Percentiles rank a stretch among this genome's conserved stretches.
phyloP scores from a whole-genome alignment of 1,140 invertebrate genomes.

The Rhopalosiphum maidis region DNA sequence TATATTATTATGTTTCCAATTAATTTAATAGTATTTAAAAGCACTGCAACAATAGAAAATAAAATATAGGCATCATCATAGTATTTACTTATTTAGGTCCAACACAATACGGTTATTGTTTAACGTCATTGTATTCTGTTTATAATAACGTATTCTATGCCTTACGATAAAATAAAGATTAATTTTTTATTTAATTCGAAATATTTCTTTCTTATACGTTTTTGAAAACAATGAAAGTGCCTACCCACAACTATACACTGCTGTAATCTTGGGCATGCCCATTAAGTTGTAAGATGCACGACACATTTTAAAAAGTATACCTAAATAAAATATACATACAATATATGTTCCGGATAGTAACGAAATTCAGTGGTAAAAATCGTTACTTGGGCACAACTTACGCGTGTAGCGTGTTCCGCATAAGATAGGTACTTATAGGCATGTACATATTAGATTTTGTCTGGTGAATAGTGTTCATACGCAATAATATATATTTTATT shows the following conservation, averaged over 20 bases:
- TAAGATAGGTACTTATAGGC: not conserved
- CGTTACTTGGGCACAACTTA: not conserved
- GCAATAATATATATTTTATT: not conserved
- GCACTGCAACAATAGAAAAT: not conserved
- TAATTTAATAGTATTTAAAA: slow-evolving; percentile 18
- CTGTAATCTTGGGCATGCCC: not conserved
- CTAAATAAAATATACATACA: not conserved
- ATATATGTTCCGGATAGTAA: not conserved
- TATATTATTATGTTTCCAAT: not conserved
- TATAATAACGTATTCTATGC: not conserved
- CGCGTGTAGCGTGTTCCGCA: not conserved
- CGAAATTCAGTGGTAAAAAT: not conserved
- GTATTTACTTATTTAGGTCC: not conserved
- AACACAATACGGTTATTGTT: not conserved
- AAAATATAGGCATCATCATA: not conserved
- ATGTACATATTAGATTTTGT: not conserved
- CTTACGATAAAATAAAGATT: not conserved
- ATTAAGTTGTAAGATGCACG: not conserved
- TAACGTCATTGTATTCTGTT: not conserved
- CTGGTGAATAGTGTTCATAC: not conserved
- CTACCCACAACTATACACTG: not conserved
- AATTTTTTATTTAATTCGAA: not conserved
- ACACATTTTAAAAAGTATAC: not conserved
- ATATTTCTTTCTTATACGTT: not conserved
- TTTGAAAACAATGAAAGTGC: not conserved